These are phyloP conservation scores for Spea hammondii DNA, from an alignment of 2,797 vertebrate genomes.

Conservation along the genomic window DNA sequence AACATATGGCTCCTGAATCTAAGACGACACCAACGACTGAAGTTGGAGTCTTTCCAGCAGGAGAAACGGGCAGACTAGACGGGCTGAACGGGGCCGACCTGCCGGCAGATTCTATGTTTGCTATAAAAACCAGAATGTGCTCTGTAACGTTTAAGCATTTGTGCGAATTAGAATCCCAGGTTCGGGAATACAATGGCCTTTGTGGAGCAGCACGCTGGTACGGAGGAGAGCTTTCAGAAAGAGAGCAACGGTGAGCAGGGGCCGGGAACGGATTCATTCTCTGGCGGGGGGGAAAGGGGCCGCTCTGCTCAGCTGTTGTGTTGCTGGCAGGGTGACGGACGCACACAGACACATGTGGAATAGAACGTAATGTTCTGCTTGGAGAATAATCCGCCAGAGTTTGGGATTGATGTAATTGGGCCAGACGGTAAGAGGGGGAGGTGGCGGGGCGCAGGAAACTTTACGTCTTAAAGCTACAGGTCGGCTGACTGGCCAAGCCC, in stretches of 20 bases:
- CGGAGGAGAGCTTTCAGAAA: not conserved
- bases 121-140: too few species aligned
- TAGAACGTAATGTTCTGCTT: conserved; percentile 48
- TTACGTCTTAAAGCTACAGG: conserved; percentile 2
- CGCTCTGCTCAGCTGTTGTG: conserved; percentile 39
- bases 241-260: conserved; percentile 21
- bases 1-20: too few species aligned
- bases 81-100: too few species aligned
- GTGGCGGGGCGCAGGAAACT: not conserved
- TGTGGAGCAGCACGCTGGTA: not conserved
- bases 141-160: too few species aligned
- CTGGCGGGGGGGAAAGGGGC: conserved; percentile 14
- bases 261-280: conserved; percentile 15
- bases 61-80: not conserved
- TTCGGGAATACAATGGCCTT: not conserved
- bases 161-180: not conserved
- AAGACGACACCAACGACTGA: too few species aligned
- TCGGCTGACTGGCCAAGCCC: not conserved
- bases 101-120: too few species aligned
- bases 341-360: conserved; percentile 41
- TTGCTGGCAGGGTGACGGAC: conserved; percentile 33
- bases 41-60: not conserved
- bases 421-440: conserved; percentile 27
- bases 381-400: conserved; percentile 44
- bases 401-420: conserved; percentile 48